A percentile compares a stretch with the other conserved stretches of the same genome.
Conservation (phyloP, 2,797 vertebrate species). For the Tokudaia muenninki region DNA sequence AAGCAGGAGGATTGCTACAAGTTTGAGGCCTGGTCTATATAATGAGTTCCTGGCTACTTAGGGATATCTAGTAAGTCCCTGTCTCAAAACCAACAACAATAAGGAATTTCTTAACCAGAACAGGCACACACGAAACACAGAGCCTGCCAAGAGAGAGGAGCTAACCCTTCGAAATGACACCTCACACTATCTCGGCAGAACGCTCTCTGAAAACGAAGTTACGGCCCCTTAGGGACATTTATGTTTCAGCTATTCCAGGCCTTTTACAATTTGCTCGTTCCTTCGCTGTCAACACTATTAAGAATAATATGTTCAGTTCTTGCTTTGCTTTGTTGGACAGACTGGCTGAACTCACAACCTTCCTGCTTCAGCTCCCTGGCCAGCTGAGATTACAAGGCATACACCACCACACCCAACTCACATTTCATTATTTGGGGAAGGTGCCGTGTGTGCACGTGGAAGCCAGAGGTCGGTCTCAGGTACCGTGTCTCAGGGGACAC, state of each 20-base stretch:
- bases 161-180: neutral
- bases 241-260: neutral
- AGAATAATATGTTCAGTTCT: neutral
- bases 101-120: conserved; percentile 62
- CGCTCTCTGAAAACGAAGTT: conserved; percentile 15
- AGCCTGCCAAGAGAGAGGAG: conserved; percentile 32
- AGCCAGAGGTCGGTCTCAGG: neutral
- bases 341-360: neutral
- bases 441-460: neutral
- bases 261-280: neutral
- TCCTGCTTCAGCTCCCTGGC: neutral
- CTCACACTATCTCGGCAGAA: neutral
- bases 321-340: neutral
- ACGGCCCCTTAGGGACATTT: neutral
- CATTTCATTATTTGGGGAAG: neutral
- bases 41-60: neutral
- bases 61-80: neutral
- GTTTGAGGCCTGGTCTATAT: neutral
- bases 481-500: neutral
- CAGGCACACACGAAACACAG: neutral
- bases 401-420: neutral
- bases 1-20: neutral
- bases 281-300: neutral
- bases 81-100: neutral
- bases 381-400: neutral